Percentiles rank a stretch among this genome's conserved stretches.
These are phyloP conservation scores for Raja brachyura DNA, from an alignment of 2,113 vertebrate species.

Conservation along the genomic window DNA sequence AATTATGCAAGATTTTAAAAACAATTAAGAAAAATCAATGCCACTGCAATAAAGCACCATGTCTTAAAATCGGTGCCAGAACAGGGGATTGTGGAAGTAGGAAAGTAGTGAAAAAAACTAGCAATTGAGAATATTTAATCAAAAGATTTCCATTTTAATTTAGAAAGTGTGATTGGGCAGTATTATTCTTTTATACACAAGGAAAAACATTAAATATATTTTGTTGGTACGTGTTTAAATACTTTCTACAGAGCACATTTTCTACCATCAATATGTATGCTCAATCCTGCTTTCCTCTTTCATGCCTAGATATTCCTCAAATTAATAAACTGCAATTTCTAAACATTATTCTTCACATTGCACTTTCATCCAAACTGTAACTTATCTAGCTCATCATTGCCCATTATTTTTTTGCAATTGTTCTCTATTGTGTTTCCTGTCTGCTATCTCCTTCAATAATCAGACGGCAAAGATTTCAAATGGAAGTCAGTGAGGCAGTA, in stretches of 20 bases:
- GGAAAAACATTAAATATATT: not conserved
- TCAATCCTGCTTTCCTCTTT: not conserved
- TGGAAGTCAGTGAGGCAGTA: slow-evolving; percentile 26
- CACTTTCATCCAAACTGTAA: not conserved
- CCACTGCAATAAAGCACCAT: not conserved
- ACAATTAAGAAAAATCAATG: not conserved
- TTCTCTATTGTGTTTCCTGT: slow-evolving; percentile 5
- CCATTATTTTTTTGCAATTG: not conserved
- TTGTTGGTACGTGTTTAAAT: not conserved
- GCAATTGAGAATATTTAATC: not conserved
- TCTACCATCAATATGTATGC: not conserved
- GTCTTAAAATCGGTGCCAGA: no score
- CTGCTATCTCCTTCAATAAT: slow-evolving; percentile 5
- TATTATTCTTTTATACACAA: not conserved
- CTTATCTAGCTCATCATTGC: not conserved
- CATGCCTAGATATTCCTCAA: not conserved
- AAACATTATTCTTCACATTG: not conserved
- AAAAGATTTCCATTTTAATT: not conserved
- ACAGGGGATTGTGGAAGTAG: not conserved
- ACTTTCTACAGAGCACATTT: not conserved
- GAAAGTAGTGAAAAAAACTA: not conserved
- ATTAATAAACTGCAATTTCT: not conserved
- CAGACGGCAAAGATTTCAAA: not conserved
- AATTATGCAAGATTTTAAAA: not conserved
- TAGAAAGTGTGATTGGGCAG: not conserved